Percentiles rank a stretch among this genome's conserved stretches.
Conservation (phyloP, 2,113 vertebrate genomes). For the Phalacrocorax aristotelis region DNA sequence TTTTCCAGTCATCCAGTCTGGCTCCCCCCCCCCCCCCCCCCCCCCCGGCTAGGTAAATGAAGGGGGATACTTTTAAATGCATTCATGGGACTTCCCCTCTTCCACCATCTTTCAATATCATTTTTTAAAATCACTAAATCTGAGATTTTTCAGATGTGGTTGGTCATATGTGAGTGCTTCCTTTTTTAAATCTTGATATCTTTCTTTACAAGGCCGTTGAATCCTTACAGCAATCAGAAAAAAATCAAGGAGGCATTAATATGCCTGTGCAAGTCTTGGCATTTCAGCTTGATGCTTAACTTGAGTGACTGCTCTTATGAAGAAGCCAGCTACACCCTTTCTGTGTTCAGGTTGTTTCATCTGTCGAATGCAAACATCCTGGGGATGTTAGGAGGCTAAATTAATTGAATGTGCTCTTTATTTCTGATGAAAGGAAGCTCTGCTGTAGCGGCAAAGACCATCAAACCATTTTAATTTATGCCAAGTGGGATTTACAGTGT, state of each 20-base stretch:
- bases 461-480: not conserved
- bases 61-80: not conserved
- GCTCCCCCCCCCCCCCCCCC: rapidly evolving
- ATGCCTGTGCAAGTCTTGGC: not conserved
- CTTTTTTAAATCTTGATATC: not conserved
- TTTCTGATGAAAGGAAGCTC: not conserved
- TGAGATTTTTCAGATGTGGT: not conserved
- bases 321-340: not conserved
- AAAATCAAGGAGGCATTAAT: not conserved
- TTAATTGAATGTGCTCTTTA: not conserved
- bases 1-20: not conserved
- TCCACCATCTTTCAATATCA: not conserved
- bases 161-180: not conserved
- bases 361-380: not conserved
- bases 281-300: not conserved
- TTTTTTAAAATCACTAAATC: not conserved
- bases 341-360: not conserved
- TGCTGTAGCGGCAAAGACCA: not conserved
- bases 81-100: not conserved
- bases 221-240: not conserved
- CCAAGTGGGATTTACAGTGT: not conserved
- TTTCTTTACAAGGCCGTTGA: not conserved
- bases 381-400: not conserved
- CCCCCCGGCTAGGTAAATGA: not conserved
- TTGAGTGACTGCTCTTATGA: not conserved